Conservation (phyloP, 2,888 invertebrate species). For the Drosophila colorata region DNA sequence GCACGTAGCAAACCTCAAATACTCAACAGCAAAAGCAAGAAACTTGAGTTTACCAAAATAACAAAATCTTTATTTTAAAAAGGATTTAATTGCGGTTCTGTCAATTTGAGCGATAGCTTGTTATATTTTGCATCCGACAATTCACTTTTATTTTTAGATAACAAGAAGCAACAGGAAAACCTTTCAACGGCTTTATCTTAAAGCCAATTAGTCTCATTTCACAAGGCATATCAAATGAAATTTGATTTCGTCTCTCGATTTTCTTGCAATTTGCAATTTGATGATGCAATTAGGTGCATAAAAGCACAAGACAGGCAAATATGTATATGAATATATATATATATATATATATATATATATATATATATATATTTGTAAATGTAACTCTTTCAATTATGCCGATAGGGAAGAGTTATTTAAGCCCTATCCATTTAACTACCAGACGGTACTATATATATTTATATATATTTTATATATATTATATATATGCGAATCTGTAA, state of each 20-base stretch:
- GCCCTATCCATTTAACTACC: neutral
- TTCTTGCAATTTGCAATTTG: neutral
- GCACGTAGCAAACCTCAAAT: neutral
- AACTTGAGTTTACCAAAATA: neutral
- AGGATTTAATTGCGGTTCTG: neutral
- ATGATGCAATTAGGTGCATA: neutral
- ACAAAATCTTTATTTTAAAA: neutral
- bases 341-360: too few relatives aligned
- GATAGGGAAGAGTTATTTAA: neutral
- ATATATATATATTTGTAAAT: neutral
- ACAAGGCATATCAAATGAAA: constrained; percentile 2
- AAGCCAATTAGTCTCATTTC: constrained; percentile 20
- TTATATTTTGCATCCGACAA: neutral
- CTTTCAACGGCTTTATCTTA: neutral
- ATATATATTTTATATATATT: neutral
- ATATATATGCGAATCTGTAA: neutral
- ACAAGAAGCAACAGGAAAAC: neutral
- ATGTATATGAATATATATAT: too few relatives aligned
- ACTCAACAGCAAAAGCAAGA: neutral
- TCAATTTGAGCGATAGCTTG: neutral
- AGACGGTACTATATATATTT: neutral
- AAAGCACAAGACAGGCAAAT: too few relatives aligned
- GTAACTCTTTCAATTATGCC: constrained; percentile 19
- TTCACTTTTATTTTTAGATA: neutral
- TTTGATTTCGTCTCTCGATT: constrained; percentile 6